Conservation (phyloP, 1,140 invertebrate genomes). For the Drosophila obscura region DNA sequence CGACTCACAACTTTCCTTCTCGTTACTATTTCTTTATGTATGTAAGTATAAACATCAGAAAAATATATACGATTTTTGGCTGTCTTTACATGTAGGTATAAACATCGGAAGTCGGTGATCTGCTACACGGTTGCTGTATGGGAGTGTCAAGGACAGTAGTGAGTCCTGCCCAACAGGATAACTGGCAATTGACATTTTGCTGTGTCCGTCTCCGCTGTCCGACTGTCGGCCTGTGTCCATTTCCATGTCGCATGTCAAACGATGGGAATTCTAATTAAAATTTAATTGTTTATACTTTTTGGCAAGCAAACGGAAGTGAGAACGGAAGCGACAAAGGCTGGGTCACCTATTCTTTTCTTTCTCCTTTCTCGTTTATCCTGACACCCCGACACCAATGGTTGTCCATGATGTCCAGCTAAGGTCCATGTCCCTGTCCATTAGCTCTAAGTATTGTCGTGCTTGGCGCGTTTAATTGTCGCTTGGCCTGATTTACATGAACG, state of each 20-base stretch:
- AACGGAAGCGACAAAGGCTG: slow-evolving; percentile 57
- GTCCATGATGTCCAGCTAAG: slow-evolving; percentile 1
- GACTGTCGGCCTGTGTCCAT: slow-evolving; percentile 5
- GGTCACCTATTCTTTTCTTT: neutral
- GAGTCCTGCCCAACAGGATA: neutral
- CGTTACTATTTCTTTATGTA: too few species aligned
- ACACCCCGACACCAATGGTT: slow-evolving; percentile 10
- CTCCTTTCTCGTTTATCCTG: neutral
- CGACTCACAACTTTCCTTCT: too few species aligned
- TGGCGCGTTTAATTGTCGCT: slow-evolving; percentile 70
- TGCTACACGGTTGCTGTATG: too few species aligned
- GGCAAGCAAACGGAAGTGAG: slow-evolving; percentile 66
- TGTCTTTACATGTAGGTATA: too few species aligned
- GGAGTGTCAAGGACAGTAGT: neutral
- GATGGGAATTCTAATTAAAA: slow-evolving; percentile 78
- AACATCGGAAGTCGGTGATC: too few species aligned
- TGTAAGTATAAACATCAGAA: too few species aligned
- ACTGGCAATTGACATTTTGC: slow-evolving; percentile 34
- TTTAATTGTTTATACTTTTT: slow-evolving; percentile 81
- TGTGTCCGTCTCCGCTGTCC: neutral
- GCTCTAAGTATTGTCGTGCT: slow-evolving; percentile 74
- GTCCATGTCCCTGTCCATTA: slow-evolving; percentile 60
- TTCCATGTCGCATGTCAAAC: slow-evolving; percentile 62
- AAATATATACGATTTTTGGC: too few species aligned
- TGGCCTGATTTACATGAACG: slow-evolving; percentile 73